A percentile compares a stretch with the other conserved stretches of the same genome.
phyloP scores from a whole-genome alignment of 2,888 invertebrate species.

The Toxonevra muliebris region DNA sequence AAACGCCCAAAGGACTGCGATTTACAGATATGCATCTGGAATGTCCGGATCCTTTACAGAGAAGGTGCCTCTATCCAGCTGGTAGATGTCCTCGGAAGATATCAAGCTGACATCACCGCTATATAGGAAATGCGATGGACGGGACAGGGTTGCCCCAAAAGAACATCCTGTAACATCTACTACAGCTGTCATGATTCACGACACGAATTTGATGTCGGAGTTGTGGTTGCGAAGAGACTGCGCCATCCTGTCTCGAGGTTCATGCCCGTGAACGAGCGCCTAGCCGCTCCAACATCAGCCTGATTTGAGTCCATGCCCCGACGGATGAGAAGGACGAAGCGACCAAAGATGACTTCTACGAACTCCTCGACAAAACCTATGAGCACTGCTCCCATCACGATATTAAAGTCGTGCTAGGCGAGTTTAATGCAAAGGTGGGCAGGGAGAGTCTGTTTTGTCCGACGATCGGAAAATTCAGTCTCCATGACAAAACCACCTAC shows the following conservation, averaged over 20 bases:
- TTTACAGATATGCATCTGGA: constrained; percentile 9
- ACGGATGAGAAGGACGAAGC: too few relatives aligned
- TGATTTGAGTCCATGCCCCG: too few relatives aligned
- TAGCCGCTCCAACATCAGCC: neutral
- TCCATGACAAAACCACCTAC: too few relatives aligned
- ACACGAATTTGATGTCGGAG: neutral
- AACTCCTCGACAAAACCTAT: too few relatives aligned
- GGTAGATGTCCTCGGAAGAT: neutral
- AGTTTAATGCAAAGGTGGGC: too few relatives aligned
- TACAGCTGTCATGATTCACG: neutral
- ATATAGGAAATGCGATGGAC: neutral
- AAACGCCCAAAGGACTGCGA: constrained; percentile 1
- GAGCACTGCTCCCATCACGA: too few relatives aligned
- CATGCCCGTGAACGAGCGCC: neutral
- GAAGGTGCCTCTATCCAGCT: constrained; percentile 11
- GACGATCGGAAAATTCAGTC: too few relatives aligned
- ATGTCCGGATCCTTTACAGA: constrained; percentile 5
- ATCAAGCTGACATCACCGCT: constrained; percentile 5
- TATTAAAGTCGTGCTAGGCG: too few relatives aligned
- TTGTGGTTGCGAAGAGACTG: constrained; percentile 13
- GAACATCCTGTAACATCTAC: constrained; percentile 10
- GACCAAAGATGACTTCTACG: too few relatives aligned
- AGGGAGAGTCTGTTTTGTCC: too few relatives aligned
- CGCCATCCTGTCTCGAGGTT: constrained; percentile 4
- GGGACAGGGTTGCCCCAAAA: constrained; percentile 2